phyloP scores from a whole-genome alignment of 2,888 invertebrate genomes.

The Spilarctia lutea region DNA sequence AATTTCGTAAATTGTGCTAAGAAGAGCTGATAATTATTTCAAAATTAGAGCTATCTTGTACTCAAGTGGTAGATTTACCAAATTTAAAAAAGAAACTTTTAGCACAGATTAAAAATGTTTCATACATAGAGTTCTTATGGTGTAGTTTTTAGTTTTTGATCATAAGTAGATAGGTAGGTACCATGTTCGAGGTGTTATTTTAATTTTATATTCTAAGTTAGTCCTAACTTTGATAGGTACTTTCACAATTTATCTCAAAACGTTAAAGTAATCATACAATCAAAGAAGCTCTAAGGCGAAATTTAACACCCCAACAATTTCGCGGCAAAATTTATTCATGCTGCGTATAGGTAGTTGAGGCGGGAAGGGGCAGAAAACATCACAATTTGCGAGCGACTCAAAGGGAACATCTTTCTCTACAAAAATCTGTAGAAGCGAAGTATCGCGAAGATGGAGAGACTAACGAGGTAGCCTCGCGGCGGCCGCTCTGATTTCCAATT shows the following conservation, averaged over 20 bases:
- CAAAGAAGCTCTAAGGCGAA: slow-evolving; percentile 23
- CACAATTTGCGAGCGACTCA: slow-evolving; percentile 67
- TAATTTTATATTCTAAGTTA: background rate
- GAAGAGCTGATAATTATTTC: background rate
- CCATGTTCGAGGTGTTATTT: background rate
- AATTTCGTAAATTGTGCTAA: slow-evolving; percentile 10
- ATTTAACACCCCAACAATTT: slow-evolving; percentile 49
- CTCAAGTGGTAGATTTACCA: background rate
- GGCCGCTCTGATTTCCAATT: slow-evolving; percentile 87
- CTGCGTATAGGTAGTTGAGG: slow-evolving; percentile 44
- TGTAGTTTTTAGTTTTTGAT: background rate
- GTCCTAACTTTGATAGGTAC: background rate
- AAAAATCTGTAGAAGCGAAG: slow-evolving; percentile 80
- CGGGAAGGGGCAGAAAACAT: slow-evolving; percentile 61
- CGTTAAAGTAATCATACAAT: slow-evolving; percentile 37
- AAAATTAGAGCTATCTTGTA: background rate
- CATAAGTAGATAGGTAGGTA: background rate
- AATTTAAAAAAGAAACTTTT: no score
- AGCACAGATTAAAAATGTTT: background rate
- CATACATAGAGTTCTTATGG: background rate
- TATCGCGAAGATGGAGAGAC: slow-evolving; percentile 81
- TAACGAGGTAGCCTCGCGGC: slow-evolving; percentile 81
- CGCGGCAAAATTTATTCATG: slow-evolving; percentile 50
- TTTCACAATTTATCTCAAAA: slow-evolving; percentile 2
- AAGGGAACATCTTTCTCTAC: slow-evolving; percentile 77